Evolutionary conservation across 2,888 invertebrate genomes (phyloP).

Genomic region (Ceratothoa steindachneri): DNA sequence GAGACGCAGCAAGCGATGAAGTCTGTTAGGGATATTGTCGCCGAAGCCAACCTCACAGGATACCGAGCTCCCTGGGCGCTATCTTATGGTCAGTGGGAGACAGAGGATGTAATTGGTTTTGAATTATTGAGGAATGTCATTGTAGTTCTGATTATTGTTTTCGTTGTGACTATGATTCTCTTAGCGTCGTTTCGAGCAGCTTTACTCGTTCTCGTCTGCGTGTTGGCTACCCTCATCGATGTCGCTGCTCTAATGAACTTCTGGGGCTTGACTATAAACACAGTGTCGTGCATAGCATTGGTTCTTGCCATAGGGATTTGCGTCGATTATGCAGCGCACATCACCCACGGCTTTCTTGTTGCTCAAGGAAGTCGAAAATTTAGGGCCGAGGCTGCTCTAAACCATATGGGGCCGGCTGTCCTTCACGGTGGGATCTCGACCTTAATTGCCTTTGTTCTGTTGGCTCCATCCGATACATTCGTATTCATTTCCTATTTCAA

Average conservation of each 20-base stretch:
- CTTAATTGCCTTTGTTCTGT: slow-evolving; percentile 66
- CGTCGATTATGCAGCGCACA: slow-evolving; percentile 58
- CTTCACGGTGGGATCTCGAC: slow-evolving; percentile 74
- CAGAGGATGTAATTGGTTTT: slow-evolving; percentile 61
- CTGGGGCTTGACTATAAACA: slow-evolving; percentile 77
- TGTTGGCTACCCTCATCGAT: slow-evolving; percentile 63
- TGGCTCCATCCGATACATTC: slow-evolving; percentile 68
- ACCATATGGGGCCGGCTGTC: slow-evolving; percentile 71
- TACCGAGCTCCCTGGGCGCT: slow-evolving; percentile 31
- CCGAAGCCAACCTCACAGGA: slow-evolving; percentile 26
- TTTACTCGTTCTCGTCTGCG: slow-evolving; percentile 65
- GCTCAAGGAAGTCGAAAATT: slow-evolving; percentile 56
- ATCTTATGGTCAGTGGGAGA: slow-evolving; percentile 47
- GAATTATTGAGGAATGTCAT: slow-evolving; percentile 73
- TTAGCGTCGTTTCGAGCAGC: slow-evolving; percentile 57
- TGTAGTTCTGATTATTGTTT: slow-evolving; percentile 60
- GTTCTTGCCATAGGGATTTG: slow-evolving; percentile 57
- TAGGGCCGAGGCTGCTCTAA: slow-evolving; percentile 63
- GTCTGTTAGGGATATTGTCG: slow-evolving; percentile 52
- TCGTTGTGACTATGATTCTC: slow-evolving; percentile 6
- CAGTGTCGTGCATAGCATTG: slow-evolving; percentile 69
- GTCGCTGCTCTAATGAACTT: slow-evolving; percentile 53
- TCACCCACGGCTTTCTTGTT: slow-evolving; percentile 69
- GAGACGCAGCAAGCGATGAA: slow-evolving; percentile 62
- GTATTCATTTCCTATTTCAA: slow-evolving; percentile 71